Conservation (phyloP, 2,888 invertebrate species). For the Netelia virgata region DNA sequence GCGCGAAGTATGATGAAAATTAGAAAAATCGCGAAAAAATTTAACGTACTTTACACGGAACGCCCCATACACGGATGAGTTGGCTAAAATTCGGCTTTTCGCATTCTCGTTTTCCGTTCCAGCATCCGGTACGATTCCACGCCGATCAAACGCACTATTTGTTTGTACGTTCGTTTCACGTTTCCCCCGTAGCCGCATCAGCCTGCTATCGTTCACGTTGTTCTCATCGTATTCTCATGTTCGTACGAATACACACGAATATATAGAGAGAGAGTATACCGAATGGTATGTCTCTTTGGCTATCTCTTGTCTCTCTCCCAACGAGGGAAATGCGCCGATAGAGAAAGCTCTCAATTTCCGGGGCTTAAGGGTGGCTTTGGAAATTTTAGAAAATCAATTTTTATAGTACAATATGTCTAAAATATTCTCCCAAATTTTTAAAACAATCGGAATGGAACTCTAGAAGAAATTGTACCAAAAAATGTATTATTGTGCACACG, state of each 20-base stretch:
- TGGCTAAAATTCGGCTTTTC: conserved; percentile 59
- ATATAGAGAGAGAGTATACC: background rate
- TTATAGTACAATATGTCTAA: too few species aligned
- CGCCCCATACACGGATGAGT: conserved; percentile 3
- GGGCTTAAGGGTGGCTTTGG: too few species aligned
- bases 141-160: conserved; percentile 62
- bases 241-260: background rate
- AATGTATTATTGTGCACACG: too few species aligned
- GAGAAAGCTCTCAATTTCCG: conserved; percentile 59
- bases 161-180: conserved; percentile 53
- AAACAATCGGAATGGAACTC: too few species aligned
- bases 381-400: too few species aligned
- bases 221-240: conserved; percentile 5
- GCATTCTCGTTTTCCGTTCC: conserved; percentile 40
- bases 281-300: background rate
- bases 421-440: too few species aligned
- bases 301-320: conserved; percentile 16
- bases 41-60: background rate
- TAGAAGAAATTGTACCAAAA: too few species aligned
- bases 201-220: conserved; percentile 34
- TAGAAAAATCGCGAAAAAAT: too few species aligned
- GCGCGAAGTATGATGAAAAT: too few species aligned
- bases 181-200: conserved; percentile 47
- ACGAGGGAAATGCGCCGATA: conserved; percentile 11
- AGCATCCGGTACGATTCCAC: conserved; percentile 62